phyloP scores from a whole-genome alignment of 2,888 invertebrate species.

The Corbicula japonica region DNA sequence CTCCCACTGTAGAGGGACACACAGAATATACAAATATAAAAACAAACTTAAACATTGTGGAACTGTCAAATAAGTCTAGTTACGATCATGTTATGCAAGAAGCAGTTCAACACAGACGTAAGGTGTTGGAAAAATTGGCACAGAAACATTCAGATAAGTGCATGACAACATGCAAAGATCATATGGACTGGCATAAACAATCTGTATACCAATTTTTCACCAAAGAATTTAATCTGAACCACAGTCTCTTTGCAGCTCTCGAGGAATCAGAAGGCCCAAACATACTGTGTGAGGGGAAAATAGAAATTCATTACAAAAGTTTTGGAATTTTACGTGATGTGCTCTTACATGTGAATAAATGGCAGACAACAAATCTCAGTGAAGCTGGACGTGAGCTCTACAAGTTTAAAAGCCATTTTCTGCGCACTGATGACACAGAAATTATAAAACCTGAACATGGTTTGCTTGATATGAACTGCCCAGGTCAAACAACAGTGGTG shows the following conservation, averaged over 20 bases:
- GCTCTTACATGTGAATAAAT: conserved; percentile 31
- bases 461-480: conserved; percentile 42
- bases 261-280: not conserved
- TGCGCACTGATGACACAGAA: conserved; percentile 43
- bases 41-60: not conserved
- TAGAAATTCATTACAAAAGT: conserved; percentile 34
- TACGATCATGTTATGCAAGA: conserved; percentile 3
- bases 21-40: not conserved
- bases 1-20: not conserved
- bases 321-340: conserved; percentile 47
- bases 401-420: conserved; percentile 35
- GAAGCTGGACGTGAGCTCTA: conserved; percentile 45
- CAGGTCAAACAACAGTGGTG: not conserved
- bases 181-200: not conserved
- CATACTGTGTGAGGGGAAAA: conserved; percentile 37
- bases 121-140: conserved; percentile 3
- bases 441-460: conserved; percentile 41
- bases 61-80: no score
- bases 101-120: conserved; percentile 3
- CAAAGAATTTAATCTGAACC: conserved; percentile 5
- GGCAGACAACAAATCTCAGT: conserved; percentile 35
- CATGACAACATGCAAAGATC: conserved; percentile 12
- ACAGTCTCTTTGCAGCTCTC: conserved; percentile 17
- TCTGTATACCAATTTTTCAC: conserved; percentile 21
- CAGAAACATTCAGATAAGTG: conserved; percentile 36